Base-by-base conservation (phyloP, 1,140 invertebrate species). In the Thaumatotibia leucotreta region DNA sequence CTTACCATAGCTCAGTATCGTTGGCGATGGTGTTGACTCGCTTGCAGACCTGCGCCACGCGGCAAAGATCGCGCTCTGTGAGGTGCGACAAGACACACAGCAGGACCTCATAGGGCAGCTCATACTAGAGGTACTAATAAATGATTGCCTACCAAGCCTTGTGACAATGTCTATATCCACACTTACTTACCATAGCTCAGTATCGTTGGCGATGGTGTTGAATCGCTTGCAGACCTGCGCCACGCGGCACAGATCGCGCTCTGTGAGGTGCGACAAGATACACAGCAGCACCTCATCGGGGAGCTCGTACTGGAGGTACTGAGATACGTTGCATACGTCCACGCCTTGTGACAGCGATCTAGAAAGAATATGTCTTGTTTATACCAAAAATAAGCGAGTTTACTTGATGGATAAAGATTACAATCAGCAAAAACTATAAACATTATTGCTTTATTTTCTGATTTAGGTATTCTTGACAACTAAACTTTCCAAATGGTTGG, bases 191-290 rank as follows among this genome's bases (percentile, higher is more conserved):
- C 98, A 99, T 69, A 99, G 91, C 89, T 98, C 97, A 54, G 95
- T 97, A 86, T 99, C 98, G 88, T 98, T 98, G 70, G 97, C 96
- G 79, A 99, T 98, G 14, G 95, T 95, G 86, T 98, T 96, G 90
- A 99, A 99, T 72, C 98, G 93, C 91, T 97, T 98, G 92, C 98
- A 99, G 54, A 99, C 98, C 91, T 98, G 96, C 66, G 97, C 96
- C 67, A 98, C 95, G 66, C 97, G 94, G 89, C 97, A 99, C 68
- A 99, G 92, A 89, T 99, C 98, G 86, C 97, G 95, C 91, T 99
- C 98, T 77, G 97, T 93, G 71, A 99, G 93, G 89, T 98, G 98
- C 72, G 96, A 97, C 86, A 99, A 97, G 83, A 99, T 99, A 69
- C 96, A 98, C 61, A 99, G 93, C 69, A 99, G 92, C 70, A 99